Conservation (phyloP, 2,888 invertebrate genomes). For the Hypercompe scribonia region DNA sequence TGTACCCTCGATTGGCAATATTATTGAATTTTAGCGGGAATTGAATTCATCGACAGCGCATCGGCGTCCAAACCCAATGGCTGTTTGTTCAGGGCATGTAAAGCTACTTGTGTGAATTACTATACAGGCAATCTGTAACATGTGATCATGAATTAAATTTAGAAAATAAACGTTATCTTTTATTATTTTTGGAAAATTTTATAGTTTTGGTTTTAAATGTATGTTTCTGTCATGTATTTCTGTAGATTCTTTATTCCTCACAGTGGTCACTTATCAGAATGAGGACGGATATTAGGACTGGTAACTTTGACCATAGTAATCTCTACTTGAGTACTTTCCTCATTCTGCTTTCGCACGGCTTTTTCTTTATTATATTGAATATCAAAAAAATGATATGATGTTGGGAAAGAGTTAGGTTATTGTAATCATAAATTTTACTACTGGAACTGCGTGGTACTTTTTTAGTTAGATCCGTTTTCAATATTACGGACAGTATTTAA, state of each 20-base stretch:
- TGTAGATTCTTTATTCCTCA: too few relatives aligned
- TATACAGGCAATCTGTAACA: constrained; percentile 27
- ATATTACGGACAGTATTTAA: too few relatives aligned
- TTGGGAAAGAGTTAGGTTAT: too few relatives aligned
- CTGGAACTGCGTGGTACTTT: too few relatives aligned
- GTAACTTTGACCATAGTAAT: too few relatives aligned
- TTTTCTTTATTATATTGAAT: neutral
- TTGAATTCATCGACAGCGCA: constrained; percentile 52
- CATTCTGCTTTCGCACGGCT: too few relatives aligned
- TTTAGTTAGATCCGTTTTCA: too few relatives aligned
- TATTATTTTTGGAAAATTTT: neutral
- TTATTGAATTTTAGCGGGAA: constrained; percentile 61
- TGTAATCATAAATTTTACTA: too few relatives aligned
- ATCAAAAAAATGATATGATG: neutral
- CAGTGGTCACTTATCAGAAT: too few relatives aligned
- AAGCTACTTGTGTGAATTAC: constrained; percentile 29
- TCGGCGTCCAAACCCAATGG: constrained; percentile 25
- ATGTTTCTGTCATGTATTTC: too few relatives aligned
- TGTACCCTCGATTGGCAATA: constrained; percentile 58
- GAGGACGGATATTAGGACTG: too few relatives aligned
- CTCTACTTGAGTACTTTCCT: too few relatives aligned
- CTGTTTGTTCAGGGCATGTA: constrained; percentile 32
- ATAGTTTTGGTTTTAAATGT: neutral
- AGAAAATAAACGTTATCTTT: neutral
- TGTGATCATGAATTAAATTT: constrained; percentile 8